Evolutionary conservation across 2,113 vertebrate genomes (phyloP).

Genomic region (Cryptotis parvus): DNA sequence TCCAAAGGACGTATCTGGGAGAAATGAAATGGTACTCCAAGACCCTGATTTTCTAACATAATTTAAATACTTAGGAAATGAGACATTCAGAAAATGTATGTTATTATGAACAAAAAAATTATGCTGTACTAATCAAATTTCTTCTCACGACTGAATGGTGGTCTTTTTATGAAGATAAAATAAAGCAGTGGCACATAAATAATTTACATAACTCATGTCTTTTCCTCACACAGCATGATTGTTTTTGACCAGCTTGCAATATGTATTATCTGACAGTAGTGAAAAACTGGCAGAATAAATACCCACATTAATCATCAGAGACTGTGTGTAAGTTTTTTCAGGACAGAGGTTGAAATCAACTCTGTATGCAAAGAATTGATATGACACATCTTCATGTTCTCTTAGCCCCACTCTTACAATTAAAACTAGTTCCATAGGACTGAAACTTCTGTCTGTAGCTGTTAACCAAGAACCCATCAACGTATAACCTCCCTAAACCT

Average conservation of each 20-base stretch:
- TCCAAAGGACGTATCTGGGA: not conserved
- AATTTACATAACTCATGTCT: not conserved
- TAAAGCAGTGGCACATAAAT: not conserved
- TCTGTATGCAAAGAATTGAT: not conserved
- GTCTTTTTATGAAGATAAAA: slow-evolving; percentile 18
- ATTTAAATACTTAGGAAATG: not conserved
- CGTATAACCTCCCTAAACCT: not conserved
- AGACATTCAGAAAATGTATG: not conserved
- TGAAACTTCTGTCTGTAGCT: not conserved
- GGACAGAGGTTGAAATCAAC: not conserved
- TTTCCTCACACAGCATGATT: not conserved
- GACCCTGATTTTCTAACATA: not conserved
- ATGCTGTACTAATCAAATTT: not conserved
- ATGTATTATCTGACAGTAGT: not conserved
- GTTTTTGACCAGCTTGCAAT: not conserved
- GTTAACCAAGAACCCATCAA: not conserved
- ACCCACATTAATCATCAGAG: not conserved
- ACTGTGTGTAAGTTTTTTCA: not conserved
- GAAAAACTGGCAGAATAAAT: not conserved
- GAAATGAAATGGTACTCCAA: slow-evolving; percentile 17
- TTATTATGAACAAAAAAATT: not conserved
- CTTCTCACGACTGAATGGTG: not conserved
- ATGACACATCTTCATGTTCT: not conserved
- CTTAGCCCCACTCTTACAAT: not conserved
- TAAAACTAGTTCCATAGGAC: not conserved